phyloP scores from a whole-genome alignment of 2,797 vertebrate genomes.

The Merluccius polli region DNA sequence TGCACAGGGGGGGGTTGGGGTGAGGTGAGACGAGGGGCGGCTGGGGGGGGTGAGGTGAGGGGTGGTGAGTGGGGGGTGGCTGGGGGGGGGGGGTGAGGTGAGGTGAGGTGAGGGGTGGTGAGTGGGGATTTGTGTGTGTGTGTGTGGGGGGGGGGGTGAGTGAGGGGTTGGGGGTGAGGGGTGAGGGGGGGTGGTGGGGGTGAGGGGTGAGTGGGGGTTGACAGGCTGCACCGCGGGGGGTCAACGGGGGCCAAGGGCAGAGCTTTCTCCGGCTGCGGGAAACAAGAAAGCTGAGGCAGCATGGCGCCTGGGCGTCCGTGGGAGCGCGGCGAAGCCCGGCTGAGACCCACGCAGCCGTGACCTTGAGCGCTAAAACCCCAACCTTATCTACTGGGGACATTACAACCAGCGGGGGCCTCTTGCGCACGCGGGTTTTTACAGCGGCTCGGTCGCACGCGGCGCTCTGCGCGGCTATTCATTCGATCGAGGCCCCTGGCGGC shows the following conservation, averaged over 20 bases:
- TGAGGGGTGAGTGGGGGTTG: conserved; percentile 34
- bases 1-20: background rate
- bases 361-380: conserved; percentile 53
- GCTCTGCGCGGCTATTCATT: conserved; percentile 45
- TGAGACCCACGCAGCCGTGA: conserved; percentile 41
- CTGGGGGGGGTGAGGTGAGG: too few species aligned
- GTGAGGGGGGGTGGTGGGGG: too few species aligned
- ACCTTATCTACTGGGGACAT: conserved; percentile 21
- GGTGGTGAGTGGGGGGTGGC: too few species aligned
- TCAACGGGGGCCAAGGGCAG: conserved; percentile 57
- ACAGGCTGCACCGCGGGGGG: conserved; percentile 63
- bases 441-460: conserved; percentile 40
- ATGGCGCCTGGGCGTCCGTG: conserved; percentile 53
- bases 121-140: too few species aligned
- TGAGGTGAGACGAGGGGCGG: too few species aligned
- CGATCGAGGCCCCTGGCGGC: conserved; percentile 26
- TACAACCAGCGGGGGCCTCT: conserved; percentile 15
- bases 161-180: background rate
- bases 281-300: conserved; percentile 71
- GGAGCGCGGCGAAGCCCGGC: conserved; percentile 42
- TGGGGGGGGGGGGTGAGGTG: too few species aligned
- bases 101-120: too few species aligned
- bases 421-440: conserved; percentile 9
- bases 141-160: too few species aligned
- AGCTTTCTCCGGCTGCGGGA: conserved; percentile 55